phyloP scores from a whole-genome alignment of 2,797 vertebrate genomes.

The Artibeus lituratus region DNA sequence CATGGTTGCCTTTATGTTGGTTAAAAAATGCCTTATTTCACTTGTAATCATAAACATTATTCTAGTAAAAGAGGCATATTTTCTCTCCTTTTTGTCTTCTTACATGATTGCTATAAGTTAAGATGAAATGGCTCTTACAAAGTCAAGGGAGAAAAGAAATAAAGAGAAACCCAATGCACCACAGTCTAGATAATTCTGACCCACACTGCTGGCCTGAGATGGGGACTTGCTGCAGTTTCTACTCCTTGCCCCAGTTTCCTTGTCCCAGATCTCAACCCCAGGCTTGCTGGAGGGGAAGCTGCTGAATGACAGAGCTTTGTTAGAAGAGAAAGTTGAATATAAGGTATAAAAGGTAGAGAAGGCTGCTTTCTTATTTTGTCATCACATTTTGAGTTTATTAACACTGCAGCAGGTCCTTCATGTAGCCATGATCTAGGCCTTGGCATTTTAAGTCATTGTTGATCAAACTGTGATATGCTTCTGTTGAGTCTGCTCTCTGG shows the following conservation, averaged over 20 bases:
- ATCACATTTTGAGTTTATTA: slow-evolving; percentile 36
- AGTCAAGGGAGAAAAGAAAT: background rate
- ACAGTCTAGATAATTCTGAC: background rate
- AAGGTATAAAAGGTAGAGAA: slow-evolving; percentile 31
- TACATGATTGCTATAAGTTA: slow-evolving; percentile 68
- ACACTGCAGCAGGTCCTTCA: slow-evolving; percentile 23
- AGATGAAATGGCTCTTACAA: slow-evolving; percentile 56
- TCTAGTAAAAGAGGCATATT: slow-evolving; percentile 76
- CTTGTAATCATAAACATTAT: slow-evolving; percentile 76
- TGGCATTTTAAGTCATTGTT: slow-evolving; percentile 51
- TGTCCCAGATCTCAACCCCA: background rate
- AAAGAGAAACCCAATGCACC: background rate
- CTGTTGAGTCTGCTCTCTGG: slow-evolving; percentile 66
- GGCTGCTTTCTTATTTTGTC: slow-evolving; percentile 69
- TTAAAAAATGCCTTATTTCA: slow-evolving; percentile 74
- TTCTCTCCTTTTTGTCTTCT: slow-evolving; percentile 49
- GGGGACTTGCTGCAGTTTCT: too few species aligned
- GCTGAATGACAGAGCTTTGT: background rate
- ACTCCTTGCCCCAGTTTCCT: background rate
- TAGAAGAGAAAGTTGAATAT: background rate
- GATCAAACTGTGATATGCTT: slow-evolving; percentile 53
- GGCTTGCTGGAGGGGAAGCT: background rate
- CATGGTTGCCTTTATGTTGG: slow-evolving; percentile 59
- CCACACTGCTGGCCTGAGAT: background rate
- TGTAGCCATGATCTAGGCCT: slow-evolving; percentile 42